Conservation (phyloP, 2,797 vertebrate genomes). For the Loriculus beryllinus region DNA sequence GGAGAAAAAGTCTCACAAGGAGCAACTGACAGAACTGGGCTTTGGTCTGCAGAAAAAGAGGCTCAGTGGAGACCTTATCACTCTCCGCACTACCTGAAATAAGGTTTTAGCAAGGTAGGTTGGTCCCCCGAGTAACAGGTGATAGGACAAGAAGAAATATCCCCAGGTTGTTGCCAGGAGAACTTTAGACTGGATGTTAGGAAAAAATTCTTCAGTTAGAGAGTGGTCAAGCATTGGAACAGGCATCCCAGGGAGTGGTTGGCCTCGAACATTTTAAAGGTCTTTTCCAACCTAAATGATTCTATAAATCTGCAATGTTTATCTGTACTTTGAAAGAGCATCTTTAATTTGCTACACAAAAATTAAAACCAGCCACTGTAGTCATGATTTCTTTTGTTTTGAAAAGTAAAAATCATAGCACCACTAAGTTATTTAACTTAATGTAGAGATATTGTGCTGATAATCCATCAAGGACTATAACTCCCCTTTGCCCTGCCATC, state of each 20-base stretch:
- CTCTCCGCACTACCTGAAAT: too few species aligned
- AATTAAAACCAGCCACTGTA: background rate
- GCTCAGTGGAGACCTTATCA: background rate
- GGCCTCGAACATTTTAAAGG: background rate
- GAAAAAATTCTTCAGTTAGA: background rate
- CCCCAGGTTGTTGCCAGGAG: background rate
- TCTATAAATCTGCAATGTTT: background rate
- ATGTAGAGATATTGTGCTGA: background rate
- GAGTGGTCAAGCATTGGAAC: background rate
- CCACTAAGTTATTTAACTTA: background rate
- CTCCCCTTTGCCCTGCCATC: background rate
- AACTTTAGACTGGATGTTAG: background rate
- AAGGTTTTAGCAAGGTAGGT: background rate
- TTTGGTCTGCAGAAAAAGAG: background rate
- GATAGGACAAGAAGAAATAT: background rate
- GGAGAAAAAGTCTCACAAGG: background rate
- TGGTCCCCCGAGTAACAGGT: rapidly evolving
- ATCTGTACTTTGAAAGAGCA: background rate
- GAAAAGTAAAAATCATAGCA: background rate
- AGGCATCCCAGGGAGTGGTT: background rate
- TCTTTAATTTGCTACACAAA: background rate
- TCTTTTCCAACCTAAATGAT: background rate
- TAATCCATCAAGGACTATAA: background rate
- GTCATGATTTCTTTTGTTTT: background rate
- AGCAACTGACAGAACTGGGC: background rate